Evolutionary conservation across 1,140 invertebrate genomes (phyloP).

Genomic region (Euwallacea fornicatus): DNA sequence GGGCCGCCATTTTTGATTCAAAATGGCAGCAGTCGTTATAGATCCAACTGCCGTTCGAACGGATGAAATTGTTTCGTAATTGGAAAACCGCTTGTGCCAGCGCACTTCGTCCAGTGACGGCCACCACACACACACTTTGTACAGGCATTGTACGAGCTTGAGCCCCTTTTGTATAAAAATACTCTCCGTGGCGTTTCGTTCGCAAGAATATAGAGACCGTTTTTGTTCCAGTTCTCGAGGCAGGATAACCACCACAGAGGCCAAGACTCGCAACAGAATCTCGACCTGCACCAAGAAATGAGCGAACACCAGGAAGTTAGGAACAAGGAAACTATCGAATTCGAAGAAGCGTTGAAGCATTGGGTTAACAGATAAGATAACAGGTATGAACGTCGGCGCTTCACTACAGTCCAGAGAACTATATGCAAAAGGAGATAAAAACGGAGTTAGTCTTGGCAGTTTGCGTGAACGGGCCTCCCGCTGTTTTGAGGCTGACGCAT

Average conservation of each 20-base stretch:
- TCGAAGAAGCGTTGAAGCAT: conserved; percentile 68
- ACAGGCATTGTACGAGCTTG: too few relatives aligned
- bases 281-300: conserved; percentile 50
- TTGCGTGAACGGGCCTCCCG: neutral
- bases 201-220: too few relatives aligned
- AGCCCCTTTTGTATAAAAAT: too few relatives aligned
- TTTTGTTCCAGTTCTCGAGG: conserved; percentile 35
- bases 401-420: too few relatives aligned
- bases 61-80: too few relatives aligned
- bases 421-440: neutral
- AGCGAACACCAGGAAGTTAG: conserved; percentile 54
- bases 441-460: neutral
- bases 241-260: conserved; percentile 31
- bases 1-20: too few relatives aligned
- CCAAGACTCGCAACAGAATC: conserved; percentile 23
- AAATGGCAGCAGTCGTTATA: too few relatives aligned
- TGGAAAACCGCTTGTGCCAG: too few relatives aligned
- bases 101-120: too few relatives aligned
- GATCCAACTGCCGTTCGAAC: too few relatives aligned
- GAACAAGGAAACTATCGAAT: conserved; percentile 60
- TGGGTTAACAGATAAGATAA: conserved; percentile 67
- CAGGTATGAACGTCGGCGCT: neutral
- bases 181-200: too few relatives aligned
- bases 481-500: neutral
- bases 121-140: too few relatives aligned